These are phyloP conservation scores for Seira musarum DNA, from an alignment of 2,888 invertebrate genomes.

Conservation along the genomic window DNA sequence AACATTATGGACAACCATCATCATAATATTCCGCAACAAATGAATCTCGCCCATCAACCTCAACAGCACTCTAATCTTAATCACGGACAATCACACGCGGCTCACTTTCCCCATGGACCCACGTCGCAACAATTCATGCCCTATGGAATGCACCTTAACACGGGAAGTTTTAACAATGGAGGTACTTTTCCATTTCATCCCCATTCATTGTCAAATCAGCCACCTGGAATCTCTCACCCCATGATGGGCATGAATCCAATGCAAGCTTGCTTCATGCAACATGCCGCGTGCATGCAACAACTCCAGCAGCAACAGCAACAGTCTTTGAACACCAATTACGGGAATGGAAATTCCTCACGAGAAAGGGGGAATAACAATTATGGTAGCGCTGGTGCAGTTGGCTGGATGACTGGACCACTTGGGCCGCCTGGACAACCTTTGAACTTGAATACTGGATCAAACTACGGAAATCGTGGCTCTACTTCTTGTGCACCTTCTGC, in stretches of 20 bases:
- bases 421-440: neutral
- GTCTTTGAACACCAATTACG: neutral
- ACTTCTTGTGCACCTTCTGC: neutral
- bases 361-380: neutral
- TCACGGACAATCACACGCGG: slow-evolving; percentile 17
- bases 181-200: neutral
- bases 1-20: slow-evolving; percentile 41
- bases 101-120: slow-evolving; percentile 26
- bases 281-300: slow-evolving; percentile 40
- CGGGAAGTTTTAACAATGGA: slow-evolving; percentile 26
- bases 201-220: slow-evolving; percentile 24
- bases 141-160: slow-evolving; percentile 37
- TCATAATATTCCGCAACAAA: slow-evolving; percentile 23
- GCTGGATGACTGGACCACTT: slow-evolving; percentile 29
- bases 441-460: neutral
- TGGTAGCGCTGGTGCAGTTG: neutral
- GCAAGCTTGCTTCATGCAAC: slow-evolving; percentile 41
- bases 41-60: neutral
- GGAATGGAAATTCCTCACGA: neutral
- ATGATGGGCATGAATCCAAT: slow-evolving; percentile 1
- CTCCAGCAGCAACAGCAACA: slow-evolving; percentile 30
- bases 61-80: neutral
- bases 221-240: slow-evolving; percentile 11
- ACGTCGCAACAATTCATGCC: slow-evolving; percentile 25
- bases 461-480: neutral